These are phyloP conservation scores for Pseudococcus viburni DNA, from an alignment of 2,888 invertebrate genomes.

Conservation along the genomic window DNA sequence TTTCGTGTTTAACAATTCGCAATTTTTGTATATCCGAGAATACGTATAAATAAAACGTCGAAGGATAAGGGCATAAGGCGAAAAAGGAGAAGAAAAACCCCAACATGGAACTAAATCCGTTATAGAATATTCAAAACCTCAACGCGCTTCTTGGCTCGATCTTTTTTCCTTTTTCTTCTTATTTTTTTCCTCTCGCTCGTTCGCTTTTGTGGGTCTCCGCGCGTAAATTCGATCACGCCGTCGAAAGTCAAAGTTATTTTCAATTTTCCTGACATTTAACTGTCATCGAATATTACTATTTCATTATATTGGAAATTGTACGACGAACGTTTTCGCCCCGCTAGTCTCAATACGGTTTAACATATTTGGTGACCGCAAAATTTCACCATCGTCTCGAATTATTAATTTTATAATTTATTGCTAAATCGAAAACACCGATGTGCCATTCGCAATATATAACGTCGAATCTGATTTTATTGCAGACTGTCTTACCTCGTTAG, in stretches of 20 bases:
- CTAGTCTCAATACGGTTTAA: slow-evolving; percentile 15
- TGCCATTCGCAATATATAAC: slow-evolving; percentile 1
- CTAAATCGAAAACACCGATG: slow-evolving; percentile 2
- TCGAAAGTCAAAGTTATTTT: slow-evolving; percentile 52
- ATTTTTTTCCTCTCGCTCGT: neutral
- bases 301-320: slow-evolving; percentile 49
- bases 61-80: neutral
- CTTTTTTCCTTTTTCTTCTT: neutral
- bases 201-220: neutral
- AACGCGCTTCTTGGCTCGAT: neutral
- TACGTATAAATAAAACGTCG: slow-evolving; percentile 39
- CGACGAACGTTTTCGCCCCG: slow-evolving; percentile 8
- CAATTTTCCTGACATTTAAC: slow-evolving; percentile 54
- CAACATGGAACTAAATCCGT: slow-evolving; percentile 17
- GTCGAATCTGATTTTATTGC: slow-evolving; percentile 21
- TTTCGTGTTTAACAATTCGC: slow-evolving; percentile 44
- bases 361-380: slow-evolving; percentile 52
- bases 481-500: slow-evolving; percentile 32
- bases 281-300: slow-evolving; percentile 55
- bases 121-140: slow-evolving; percentile 51
- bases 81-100: neutral
- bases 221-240: slow-evolving; percentile 52
- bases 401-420: slow-evolving; percentile 30
- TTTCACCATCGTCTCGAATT: slow-evolving; percentile 39
- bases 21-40: slow-evolving; percentile 30